Evolutionary conservation across 2,797 vertebrate species (phyloP).

Genomic region (Tadarida brasiliensis): DNA sequence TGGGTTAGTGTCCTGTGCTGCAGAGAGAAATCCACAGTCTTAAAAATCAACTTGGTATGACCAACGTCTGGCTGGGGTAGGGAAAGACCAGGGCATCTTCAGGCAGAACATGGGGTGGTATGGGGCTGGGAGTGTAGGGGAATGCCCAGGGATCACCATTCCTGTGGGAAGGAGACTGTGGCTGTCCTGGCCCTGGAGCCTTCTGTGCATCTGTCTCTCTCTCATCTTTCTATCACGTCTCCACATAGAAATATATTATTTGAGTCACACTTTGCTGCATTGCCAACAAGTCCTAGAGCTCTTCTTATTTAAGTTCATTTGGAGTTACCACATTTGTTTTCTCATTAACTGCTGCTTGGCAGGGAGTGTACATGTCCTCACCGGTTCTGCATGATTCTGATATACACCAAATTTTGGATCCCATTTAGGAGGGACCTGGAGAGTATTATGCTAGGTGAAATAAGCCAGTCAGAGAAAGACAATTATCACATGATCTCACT

Average conservation of each 20-base stretch:
- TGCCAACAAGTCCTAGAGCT: neutral
- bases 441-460: no score
- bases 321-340: neutral
- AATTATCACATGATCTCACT: no score
- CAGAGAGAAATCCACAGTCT: neutral
- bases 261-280: neutral
- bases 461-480: no score
- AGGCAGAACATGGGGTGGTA: neutral
- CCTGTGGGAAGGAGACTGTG: neutral
- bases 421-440: neutral
- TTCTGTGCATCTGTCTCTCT: neutral
- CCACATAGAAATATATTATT: neutral
- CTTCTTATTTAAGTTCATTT: neutral
- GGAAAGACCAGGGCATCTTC: neutral
- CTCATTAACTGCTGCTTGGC: neutral
- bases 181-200: neutral
- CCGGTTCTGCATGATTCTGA: neutral
- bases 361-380: neutral
- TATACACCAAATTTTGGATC: neutral
- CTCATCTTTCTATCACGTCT: neutral
- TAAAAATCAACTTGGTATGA: neutral
- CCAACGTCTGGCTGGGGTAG: neutral
- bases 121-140: neutral
- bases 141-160: neutral
- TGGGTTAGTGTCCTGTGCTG: neutral